These are phyloP conservation scores for Gallinago solitaria DNA, from an alignment of 2,797 vertebrate species.

Conservation along the genomic window DNA sequence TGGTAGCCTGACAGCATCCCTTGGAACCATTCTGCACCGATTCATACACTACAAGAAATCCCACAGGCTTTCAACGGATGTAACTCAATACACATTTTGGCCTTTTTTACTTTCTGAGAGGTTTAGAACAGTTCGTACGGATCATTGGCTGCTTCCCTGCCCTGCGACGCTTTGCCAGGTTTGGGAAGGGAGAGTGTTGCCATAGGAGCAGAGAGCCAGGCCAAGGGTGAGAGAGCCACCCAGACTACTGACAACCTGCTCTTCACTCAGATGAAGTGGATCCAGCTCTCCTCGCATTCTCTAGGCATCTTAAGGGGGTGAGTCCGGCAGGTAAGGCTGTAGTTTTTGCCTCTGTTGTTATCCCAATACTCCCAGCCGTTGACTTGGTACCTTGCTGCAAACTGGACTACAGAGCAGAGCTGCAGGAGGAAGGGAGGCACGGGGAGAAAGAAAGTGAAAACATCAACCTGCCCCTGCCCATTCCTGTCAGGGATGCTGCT, in stretches of 20 bases:
- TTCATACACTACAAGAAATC: neutral
- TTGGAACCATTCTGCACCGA: neutral
- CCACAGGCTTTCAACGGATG: neutral
- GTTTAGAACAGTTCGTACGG: neutral
- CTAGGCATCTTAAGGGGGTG: slow-evolving; percentile 87
- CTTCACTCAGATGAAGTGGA: slow-evolving; percentile 88
- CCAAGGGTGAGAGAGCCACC: neutral
- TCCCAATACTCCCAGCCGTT: slow-evolving; percentile 87
- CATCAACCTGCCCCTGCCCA: slow-evolving; percentile 70
- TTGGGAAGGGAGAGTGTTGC: neutral
- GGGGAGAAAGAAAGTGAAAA: slow-evolving; percentile 88
- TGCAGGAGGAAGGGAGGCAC: slow-evolving; percentile 89
- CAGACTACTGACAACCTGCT: neutral
- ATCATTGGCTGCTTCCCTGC: neutral
- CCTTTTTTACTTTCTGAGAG: neutral
- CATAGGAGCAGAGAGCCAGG: neutral
- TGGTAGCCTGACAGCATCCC: neutral
- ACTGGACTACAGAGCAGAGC: slow-evolving; percentile 85
- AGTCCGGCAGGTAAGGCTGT: slow-evolving; percentile 87
- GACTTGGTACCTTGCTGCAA: slow-evolving; percentile 87
- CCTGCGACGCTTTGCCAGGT: neutral
- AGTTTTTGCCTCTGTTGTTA: slow-evolving; percentile 89
- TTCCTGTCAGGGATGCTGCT: slow-evolving; percentile 18
- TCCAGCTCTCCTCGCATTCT: slow-evolving; percentile 93
- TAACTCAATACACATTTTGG: slow-evolving; percentile 14